Evolutionary conservation across 2,797 vertebrate species (phyloP).

Genomic region (Lutjanus campechanus): DNA sequence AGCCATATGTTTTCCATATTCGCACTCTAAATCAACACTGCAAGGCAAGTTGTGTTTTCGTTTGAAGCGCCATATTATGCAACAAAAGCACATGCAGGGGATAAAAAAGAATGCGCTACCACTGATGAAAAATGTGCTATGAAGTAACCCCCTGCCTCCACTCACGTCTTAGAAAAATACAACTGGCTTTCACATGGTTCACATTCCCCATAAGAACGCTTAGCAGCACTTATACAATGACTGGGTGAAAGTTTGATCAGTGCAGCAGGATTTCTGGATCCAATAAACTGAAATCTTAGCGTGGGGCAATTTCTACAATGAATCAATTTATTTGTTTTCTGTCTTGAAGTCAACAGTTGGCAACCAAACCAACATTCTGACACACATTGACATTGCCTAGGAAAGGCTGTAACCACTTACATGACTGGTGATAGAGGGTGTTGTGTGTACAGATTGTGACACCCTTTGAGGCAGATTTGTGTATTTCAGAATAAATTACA

Average conservation of each 20-base stretch:
- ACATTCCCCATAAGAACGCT: slow-evolving; percentile 30
- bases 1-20: slow-evolving; percentile 64
- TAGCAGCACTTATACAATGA: slow-evolving; percentile 6
- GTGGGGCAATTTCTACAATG: neutral
- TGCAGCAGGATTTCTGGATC: slow-evolving; percentile 8
- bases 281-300: neutral
- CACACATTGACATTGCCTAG: neutral
- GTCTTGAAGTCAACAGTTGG: neutral
- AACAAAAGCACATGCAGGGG: slow-evolving; percentile 45
- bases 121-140: slow-evolving; percentile 42
- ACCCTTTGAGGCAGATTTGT: too few species aligned
- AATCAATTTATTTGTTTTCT: neutral
- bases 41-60: slow-evolving; percentile 47
- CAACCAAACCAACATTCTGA: neutral
- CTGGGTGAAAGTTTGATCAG: slow-evolving; percentile 5
- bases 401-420: neutral
- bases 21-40: slow-evolving; percentile 32
- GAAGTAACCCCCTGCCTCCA: slow-evolving; percentile 32
- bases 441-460: too few species aligned
- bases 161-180: slow-evolving; percentile 37
- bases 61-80: slow-evolving; percentile 48
- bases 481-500: too few species aligned
- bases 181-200: slow-evolving; percentile 43
- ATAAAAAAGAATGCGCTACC: slow-evolving; percentile 36
- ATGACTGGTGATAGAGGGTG: neutral